Percentiles rank a stretch among this genome's conserved stretches.
Conservation (phyloP, 2,888 invertebrate genomes). For the Pyrgus malvae region DNA sequence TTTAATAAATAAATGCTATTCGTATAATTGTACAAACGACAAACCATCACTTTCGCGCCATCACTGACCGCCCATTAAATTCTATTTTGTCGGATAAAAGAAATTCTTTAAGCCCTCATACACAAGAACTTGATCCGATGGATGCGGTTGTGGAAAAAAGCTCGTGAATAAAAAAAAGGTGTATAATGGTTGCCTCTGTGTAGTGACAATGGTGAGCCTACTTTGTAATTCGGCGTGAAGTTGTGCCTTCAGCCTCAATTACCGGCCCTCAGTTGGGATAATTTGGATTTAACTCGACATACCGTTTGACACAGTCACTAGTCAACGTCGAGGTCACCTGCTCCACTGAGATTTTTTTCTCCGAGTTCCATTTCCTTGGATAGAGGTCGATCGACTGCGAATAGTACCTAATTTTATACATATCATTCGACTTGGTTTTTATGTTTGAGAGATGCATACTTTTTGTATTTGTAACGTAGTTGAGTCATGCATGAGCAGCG, state of each 20-base stretch:
- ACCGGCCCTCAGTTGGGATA: constrained; percentile 5
- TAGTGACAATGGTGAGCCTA: constrained; percentile 19
- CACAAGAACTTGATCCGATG: constrained; percentile 16
- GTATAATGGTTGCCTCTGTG: background rate
- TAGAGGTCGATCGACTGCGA: constrained; percentile 39
- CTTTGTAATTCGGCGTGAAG: constrained; percentile 34
- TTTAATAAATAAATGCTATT: background rate
- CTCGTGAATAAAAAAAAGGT: constrained; percentile 2
- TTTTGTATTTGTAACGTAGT: too few relatives aligned
- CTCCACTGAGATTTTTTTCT: constrained; percentile 36
- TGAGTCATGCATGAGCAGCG: too few relatives aligned
- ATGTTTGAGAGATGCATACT: background rate
- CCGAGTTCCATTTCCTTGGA: constrained; percentile 41
- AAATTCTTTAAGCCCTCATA: constrained; percentile 8
- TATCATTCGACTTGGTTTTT: constrained; percentile 1
- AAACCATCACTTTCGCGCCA: constrained; percentile 14
- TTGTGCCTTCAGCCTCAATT: constrained; percentile 28
- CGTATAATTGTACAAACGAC: constrained; percentile 5
- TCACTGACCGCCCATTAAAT: constrained; percentile 1
- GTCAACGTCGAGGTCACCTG: constrained; percentile 46
- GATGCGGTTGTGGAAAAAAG: constrained; percentile 3
- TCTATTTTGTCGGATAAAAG: constrained; percentile 4
- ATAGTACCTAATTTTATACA: constrained; percentile 4
- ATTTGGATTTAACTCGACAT: constrained; percentile 37
- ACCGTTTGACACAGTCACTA: constrained; percentile 49